Evolutionary conservation across 2,113 vertebrate species (phyloP).

Genomic region (Acanthochromis polyacanthus): DNA sequence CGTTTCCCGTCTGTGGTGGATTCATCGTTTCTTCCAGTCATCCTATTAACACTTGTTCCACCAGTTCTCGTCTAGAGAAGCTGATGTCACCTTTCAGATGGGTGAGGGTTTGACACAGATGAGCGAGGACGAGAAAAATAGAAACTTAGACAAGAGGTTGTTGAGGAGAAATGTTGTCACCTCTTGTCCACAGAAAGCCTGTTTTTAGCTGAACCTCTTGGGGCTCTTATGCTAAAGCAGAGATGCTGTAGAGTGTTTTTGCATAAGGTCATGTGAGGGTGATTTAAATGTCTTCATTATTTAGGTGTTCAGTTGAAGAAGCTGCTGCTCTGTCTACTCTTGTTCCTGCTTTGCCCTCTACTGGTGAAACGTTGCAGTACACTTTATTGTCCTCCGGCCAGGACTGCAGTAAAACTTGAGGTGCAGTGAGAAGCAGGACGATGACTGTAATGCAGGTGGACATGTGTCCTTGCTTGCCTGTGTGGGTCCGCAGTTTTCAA

Average conservation of each 20-base stretch:
- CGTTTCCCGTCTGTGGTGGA: constrained; percentile 44
- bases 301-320: not conserved
- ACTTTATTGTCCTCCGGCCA: constrained; percentile 15
- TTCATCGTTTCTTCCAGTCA: constrained; percentile 12
- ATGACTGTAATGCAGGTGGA: constrained; percentile 21
- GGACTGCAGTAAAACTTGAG: constrained; percentile 51
- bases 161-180: constrained; percentile 12
- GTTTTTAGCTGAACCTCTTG: not conserved
- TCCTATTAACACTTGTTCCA: constrained; percentile 43
- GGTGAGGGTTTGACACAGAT: constrained; percentile 25
- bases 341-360: constrained; percentile 49
- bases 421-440: not conserved
- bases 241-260: not conserved
- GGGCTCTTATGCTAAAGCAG: not conserved
- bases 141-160: not conserved
- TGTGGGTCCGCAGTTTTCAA: not conserved
- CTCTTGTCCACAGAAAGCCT: not conserved
- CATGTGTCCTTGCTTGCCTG: not conserved
- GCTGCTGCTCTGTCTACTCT: not conserved
- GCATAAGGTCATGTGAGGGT: not conserved
- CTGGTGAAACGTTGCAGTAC: constrained; percentile 38
- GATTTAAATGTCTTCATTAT: not conserved
- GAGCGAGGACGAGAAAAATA: not conserved
- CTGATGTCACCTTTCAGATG: not conserved
- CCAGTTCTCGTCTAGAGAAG: not conserved